phyloP scores from a whole-genome alignment of 2,113 vertebrate species.

The Oreochromis niloticus region DNA sequence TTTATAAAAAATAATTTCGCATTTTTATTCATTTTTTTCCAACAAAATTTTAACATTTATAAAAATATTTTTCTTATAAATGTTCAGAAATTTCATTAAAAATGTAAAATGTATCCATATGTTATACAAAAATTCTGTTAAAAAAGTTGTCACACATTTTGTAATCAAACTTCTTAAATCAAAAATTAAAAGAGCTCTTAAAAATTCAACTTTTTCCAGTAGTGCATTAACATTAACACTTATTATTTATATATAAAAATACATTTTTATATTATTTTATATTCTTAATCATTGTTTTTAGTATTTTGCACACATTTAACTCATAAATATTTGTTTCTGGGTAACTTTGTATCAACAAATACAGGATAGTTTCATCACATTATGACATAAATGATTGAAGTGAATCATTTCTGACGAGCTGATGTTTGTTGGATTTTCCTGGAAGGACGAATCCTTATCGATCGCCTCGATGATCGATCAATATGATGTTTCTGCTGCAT shows the following conservation, averaged over 20 bases:
- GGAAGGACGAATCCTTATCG: background rate
- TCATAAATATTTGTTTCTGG: background rate
- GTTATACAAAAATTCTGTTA: rapidly evolving
- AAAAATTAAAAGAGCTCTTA: rapidly evolving
- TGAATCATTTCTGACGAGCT: rapidly evolving
- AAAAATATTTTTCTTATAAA: background rate
- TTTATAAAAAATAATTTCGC: background rate
- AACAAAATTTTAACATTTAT: background rate
- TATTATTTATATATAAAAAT: background rate
- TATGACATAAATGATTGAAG: rapidly evolving
- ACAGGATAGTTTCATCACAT: background rate
- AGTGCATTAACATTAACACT: background rate
- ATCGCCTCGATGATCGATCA: background rate
- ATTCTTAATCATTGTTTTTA: background rate
- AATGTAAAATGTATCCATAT: background rate
- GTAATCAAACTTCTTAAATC: background rate
- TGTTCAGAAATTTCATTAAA: background rate
- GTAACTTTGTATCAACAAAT: background rate
- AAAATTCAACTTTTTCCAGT: background rate
- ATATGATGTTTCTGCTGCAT: background rate
- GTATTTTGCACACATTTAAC: background rate
- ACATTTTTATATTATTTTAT: rapidly evolving
- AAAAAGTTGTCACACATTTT: no score
- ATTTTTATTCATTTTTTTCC: background rate
- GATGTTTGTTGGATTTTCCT: background rate